These are phyloP conservation scores for Volucella zonaria DNA, from an alignment of 2,888 invertebrate genomes.

Conservation along the genomic window DNA sequence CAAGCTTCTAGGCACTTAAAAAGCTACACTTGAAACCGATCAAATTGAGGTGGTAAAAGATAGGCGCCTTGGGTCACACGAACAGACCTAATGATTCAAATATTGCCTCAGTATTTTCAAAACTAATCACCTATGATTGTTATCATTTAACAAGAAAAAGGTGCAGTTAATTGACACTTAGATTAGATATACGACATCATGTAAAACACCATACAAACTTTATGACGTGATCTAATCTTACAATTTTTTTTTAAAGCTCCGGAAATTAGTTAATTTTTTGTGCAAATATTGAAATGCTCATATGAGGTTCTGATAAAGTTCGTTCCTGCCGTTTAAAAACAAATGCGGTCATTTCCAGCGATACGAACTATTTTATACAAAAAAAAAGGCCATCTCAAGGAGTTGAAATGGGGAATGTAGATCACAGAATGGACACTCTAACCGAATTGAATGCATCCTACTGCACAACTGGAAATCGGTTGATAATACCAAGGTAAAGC, in stretches of 20 bases:
- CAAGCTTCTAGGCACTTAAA: too few species aligned
- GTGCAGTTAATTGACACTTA: slow-evolving; percentile 52
- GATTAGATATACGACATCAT: slow-evolving; percentile 52
- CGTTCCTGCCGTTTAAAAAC: slow-evolving; percentile 9
- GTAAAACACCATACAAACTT: slow-evolving; percentile 22
- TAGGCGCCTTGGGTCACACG: slow-evolving; percentile 4
- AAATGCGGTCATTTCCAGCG: slow-evolving; percentile 33
- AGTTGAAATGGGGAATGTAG: too few species aligned
- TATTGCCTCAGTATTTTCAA: background rate
- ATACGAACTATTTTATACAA: background rate
- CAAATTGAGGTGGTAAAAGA: background rate
- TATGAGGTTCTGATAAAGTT: slow-evolving; percentile 28
- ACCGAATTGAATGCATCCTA: too few species aligned
- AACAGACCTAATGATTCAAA: background rate
- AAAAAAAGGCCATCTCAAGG: too few species aligned
- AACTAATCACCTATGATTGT: slow-evolving; percentile 42
- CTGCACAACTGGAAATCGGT: too few species aligned
- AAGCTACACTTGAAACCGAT: too few species aligned
- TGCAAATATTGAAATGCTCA: slow-evolving; percentile 7
- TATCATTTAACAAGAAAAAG: slow-evolving; percentile 47
- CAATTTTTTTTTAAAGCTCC: slow-evolving; percentile 3
- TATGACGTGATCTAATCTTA: slow-evolving; percentile 5
- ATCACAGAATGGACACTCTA: too few species aligned
- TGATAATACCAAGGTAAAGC: too few species aligned
- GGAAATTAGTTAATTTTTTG: slow-evolving; percentile 13